These are phyloP conservation scores for Ooceraea biroi DNA, from an alignment of 1,140 invertebrate species.

Conservation along the genomic window DNA sequence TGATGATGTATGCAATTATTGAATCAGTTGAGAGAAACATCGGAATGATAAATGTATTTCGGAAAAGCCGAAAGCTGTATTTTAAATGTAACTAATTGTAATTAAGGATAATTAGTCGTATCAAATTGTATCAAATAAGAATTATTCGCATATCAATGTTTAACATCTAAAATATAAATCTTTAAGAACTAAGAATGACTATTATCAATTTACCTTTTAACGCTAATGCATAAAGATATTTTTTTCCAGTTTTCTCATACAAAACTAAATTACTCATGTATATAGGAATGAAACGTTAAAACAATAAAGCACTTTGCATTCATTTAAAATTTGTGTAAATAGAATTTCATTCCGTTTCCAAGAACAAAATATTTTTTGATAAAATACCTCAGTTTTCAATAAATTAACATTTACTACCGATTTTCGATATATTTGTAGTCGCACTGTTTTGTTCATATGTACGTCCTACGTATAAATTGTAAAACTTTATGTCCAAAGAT, in stretches of 20 bases:
- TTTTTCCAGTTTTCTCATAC: conserved; percentile 26
- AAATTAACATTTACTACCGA: not conserved
- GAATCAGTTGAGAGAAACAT: conserved; percentile 2
- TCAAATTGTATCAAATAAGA: conserved; percentile 14
- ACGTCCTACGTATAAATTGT: not conserved
- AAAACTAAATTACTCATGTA: conserved; percentile 28
- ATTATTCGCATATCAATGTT: not conserved
- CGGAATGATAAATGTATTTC: conserved; percentile 5
- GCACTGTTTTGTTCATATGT: not conserved
- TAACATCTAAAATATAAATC: not conserved
- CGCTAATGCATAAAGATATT: conserved; percentile 29
- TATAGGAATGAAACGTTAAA: not conserved
- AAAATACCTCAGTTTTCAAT: not conserved
- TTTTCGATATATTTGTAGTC: not conserved
- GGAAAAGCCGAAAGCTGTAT: not conserved
- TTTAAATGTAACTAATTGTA: not conserved
- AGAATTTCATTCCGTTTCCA: not conserved
- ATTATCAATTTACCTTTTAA: conserved; percentile 49
- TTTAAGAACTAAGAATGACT: conserved; percentile 19
- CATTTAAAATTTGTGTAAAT: conserved; percentile 12
- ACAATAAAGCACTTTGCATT: conserved; percentile 21
- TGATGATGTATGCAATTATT: conserved; percentile 10
- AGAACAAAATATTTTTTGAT: not conserved
- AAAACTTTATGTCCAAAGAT: not conserved
- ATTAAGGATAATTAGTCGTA: not conserved